Percentiles rank a stretch among this genome's conserved stretches.
Conservation (phyloP, 2,797 vertebrate genomes). For the Pangasius krempfi region DNA sequence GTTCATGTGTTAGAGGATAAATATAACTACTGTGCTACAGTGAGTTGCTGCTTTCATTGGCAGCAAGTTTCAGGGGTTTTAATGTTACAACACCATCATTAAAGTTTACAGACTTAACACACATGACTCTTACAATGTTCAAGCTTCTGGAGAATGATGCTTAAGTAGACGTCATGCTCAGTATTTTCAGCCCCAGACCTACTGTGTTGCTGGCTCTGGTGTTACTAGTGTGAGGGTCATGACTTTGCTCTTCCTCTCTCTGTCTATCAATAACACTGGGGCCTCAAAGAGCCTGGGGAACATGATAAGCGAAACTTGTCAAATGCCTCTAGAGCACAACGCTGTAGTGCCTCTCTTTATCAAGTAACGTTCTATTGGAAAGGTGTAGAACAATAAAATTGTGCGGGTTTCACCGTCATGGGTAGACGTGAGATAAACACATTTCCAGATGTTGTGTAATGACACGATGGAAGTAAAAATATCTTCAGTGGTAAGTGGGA, state of each 20-base stretch:
- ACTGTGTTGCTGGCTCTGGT: background rate
- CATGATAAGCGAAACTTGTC: constrained; percentile 52
- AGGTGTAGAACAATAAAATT: constrained; percentile 7
- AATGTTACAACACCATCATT: constrained; percentile 47
- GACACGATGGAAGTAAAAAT: constrained; percentile 26
- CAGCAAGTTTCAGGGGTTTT: constrained; percentile 3
- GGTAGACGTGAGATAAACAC: constrained; percentile 12
- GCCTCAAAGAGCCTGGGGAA: constrained; percentile 43
- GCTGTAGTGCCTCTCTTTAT: constrained; percentile 17
- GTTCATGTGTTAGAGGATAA: constrained; percentile 37
- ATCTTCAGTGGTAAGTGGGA: constrained; percentile 1
- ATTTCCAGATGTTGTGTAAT: constrained; percentile 38
- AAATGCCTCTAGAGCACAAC: constrained; percentile 38
- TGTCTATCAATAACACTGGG: constrained; percentile 38
- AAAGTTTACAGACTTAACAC: constrained; percentile 42
- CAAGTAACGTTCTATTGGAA: constrained; percentile 7
- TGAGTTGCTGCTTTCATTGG: constrained; percentile 37
- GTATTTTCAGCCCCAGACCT: background rate
- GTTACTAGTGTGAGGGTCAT: constrained; percentile 8
- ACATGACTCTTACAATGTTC: background rate
- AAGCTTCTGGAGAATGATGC: background rate
- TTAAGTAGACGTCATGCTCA: background rate
- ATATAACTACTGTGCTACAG: constrained; percentile 27
- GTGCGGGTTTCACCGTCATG: background rate
- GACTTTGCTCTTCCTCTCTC: constrained; percentile 14